A percentile compares a stretch with the other conserved stretches of the same genome.
phyloP scores from a whole-genome alignment of 2,113 vertebrate genomes.

The Cyanoliseus patagonus region DNA sequence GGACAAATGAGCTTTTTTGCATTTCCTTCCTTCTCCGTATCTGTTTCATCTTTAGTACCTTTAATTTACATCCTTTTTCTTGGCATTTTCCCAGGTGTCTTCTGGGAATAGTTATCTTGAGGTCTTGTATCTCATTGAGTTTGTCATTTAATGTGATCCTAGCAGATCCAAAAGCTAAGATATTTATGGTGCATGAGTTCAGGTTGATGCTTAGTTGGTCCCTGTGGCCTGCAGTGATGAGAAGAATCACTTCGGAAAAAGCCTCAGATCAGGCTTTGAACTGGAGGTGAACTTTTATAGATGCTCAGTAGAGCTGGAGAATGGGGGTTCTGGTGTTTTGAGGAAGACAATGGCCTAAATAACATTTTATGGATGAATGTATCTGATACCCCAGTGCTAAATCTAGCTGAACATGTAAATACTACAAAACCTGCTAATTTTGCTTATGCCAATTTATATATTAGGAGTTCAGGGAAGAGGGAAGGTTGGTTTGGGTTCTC shows the following conservation, averaged over 20 bases:
- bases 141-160: not conserved
- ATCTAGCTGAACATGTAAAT: not conserved
- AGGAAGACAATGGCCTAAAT: not conserved
- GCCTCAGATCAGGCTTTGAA: not conserved
- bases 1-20: not conserved
- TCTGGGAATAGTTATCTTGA: conserved; percentile 24
- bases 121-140: not conserved
- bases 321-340: not conserved
- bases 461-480: not conserved
- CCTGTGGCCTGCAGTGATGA: not conserved
- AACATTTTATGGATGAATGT: not conserved
- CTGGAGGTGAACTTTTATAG: not conserved
- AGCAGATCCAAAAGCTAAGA: not conserved
- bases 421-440: not conserved
- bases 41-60: not conserved
- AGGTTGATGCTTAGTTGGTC: not conserved
- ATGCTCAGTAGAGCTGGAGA: not conserved
- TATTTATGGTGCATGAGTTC: not conserved
- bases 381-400: not conserved
- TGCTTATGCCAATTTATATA: not conserved
- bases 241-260: not conserved
- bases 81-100: not conserved
- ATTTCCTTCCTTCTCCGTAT: not conserved
- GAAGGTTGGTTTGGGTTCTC: not conserved
- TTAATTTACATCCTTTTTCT: not conserved